phyloP scores from a whole-genome alignment of 2,888 invertebrate genomes.

The Aleiodes alternator region DNA sequence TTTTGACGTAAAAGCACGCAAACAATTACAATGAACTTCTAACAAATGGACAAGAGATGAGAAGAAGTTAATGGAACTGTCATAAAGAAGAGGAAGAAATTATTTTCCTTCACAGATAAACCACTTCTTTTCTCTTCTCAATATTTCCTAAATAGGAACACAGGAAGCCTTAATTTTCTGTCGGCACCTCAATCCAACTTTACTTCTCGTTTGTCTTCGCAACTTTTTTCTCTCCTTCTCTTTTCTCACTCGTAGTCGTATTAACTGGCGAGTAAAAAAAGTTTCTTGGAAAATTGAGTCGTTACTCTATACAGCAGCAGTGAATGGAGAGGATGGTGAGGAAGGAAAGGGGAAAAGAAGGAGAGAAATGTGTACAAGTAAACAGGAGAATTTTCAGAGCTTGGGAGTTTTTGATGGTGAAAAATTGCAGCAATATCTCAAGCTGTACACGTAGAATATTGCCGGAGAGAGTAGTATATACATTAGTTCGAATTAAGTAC shows the following conservation, averaged over 20 bases:
- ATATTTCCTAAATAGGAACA: slow-evolving; percentile 31
- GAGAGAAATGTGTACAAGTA: slow-evolving; percentile 4
- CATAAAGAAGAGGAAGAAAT: background rate
- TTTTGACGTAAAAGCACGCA: too few relatives aligned
- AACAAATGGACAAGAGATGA: background rate
- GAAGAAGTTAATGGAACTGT: background rate
- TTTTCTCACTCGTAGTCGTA: slow-evolving; percentile 4
- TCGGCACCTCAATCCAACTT: slow-evolving; percentile 13
- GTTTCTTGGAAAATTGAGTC: slow-evolving; percentile 44
- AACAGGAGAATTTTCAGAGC: slow-evolving; percentile 20
- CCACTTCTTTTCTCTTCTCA: slow-evolving; percentile 14
- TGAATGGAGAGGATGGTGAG: background rate
- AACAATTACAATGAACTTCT: background rate
- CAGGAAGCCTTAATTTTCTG: slow-evolving; percentile 21
- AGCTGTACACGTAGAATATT: slow-evolving; percentile 21
- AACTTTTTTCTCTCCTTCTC: slow-evolving; percentile 22
- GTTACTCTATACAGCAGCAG: slow-evolving; percentile 35
- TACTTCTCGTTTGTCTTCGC: slow-evolving; percentile 6
- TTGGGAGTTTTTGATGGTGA: slow-evolving; percentile 10
- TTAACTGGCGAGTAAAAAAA: slow-evolving; percentile 32
- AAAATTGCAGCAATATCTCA: slow-evolving; percentile 27
- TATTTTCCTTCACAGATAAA: slow-evolving; percentile 11
- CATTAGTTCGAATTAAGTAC: background rate
- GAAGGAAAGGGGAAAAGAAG: background rate
- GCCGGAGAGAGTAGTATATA: background rate